Conservation (phyloP, 37 sponge, comb jelly and placozoan species). For the Spongilla lacustris region DNA sequence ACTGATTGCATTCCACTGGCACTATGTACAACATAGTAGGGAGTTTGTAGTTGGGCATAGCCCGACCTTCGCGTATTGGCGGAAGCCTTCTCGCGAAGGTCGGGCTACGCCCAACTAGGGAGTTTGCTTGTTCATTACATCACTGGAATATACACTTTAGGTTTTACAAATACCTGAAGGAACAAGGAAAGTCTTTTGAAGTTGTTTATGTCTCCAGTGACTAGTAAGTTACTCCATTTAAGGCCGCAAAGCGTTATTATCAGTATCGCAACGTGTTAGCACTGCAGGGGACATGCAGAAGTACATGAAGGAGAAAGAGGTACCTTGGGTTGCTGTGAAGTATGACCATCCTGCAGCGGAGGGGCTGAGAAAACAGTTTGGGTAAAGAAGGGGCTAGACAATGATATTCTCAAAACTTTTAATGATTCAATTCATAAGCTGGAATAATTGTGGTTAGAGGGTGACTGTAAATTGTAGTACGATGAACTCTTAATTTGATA, state of each 20-base stretch:
- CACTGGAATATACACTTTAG: not conserved
- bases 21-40: not conserved
- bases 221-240: conserved; percentile 56
- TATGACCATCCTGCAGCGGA: conserved; percentile 40
- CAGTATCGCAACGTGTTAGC: conserved; percentile 9
- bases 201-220: conserved; percentile 80
- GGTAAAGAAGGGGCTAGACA: conserved; percentile 17
- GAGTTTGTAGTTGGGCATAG: too few species aligned
- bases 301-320: conserved; percentile 72
- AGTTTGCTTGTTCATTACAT: too few species aligned
- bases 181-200: conserved; percentile 58
- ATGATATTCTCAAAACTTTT: too few species aligned
- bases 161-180: conserved; percentile 75
- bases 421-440: too few species aligned
- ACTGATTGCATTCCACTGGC: too few species aligned
- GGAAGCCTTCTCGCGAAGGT: too few species aligned
- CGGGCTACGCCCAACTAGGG: too few species aligned
- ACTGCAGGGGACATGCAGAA: conserved; percentile 63
- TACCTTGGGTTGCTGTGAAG: conserved; percentile 61
- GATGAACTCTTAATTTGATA: too few species aligned
- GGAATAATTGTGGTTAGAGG: too few species aligned
- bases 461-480: too few species aligned
- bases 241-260: not conserved
- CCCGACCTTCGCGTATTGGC: too few species aligned
- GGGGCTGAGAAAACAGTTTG: conserved; percentile 44